Percentiles rank a stretch among this genome's conserved stretches.
Conservation (phyloP, 2,113 vertebrate genomes). For the Spilogale gracilis region DNA sequence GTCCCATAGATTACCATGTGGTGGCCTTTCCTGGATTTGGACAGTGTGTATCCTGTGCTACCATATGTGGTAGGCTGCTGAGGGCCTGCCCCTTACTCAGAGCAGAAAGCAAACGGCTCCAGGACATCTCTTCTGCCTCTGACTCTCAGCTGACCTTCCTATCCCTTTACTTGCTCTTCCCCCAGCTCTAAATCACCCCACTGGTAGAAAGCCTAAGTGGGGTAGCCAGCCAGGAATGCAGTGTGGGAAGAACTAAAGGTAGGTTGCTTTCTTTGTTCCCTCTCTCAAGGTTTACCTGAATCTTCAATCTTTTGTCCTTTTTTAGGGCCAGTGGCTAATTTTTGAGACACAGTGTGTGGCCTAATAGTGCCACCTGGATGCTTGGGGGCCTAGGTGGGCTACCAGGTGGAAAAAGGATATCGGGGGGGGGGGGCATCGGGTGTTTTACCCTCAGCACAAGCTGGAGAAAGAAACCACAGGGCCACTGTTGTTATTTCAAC, state of each 20-base stretch:
- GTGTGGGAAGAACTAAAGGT: not conserved
- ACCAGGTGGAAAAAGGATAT: not conserved
- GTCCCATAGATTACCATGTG: rapidly evolving
- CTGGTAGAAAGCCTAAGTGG: not conserved
- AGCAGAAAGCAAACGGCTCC: not conserved
- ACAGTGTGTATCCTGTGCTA: not conserved
- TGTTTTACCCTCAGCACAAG: not conserved
- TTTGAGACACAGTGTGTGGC: not conserved
- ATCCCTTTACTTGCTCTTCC: not conserved
- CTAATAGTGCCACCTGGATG: not conserved
- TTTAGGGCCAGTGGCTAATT: not conserved
- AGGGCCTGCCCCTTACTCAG: not conserved
- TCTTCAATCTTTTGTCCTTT: not conserved
- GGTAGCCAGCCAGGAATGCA: not conserved
- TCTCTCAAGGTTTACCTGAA: not conserved
- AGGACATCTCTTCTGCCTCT: not conserved
- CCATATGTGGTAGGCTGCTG: rapidly evolving
- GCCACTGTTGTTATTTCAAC: not conserved
- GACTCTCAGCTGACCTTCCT: not conserved
- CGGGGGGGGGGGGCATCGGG: not conserved
- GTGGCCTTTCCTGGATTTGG: not conserved
- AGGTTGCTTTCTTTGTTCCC: not conserved
- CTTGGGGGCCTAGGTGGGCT: not conserved
- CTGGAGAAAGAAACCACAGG: not conserved
- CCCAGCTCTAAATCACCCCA: not conserved